Evolutionary conservation across 2,888 invertebrate genomes (phyloP), one percentile per base, ranked within the genome.

Genomic region (Isoperla grammatica): DNA sequence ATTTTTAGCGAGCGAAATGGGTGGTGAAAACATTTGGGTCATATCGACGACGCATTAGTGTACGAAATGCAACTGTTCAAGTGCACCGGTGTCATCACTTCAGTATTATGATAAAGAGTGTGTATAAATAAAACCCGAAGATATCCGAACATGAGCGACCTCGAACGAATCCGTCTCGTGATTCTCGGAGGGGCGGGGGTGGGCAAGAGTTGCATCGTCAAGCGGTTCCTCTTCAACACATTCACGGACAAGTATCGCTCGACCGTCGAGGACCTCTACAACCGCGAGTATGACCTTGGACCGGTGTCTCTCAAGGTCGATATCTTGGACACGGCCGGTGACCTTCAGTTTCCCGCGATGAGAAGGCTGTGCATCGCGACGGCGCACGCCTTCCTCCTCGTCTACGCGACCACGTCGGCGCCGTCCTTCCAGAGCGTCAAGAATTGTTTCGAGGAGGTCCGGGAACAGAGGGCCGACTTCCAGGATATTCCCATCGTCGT

Each of bases 261-360:
- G 68, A 94, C 93, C 12, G 88, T 93, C 35, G 93, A 94, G 72
- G 94, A 94, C 73, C 80, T 93, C 22, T 91, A 90, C 75, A 90
- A 88, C 70, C 80, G 88, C 60, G 90, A 92, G 73, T 93, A 88
- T 73, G 85, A 88, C 70, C 78, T 90, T 60, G 87, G 88, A 43
- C 81, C 83, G 29, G 81, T 86, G 65, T 85, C 86, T 11, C 77
- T 91, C 45, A 88, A 89, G 78, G 83, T 88, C 67, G 89, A 90
- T 72, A 86, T 90, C 65, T 73, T 90, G 71, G 90, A 90, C 75
- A 90, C 90, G 23, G 86, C 86, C 66, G 91, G 92, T 19, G 90
- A 91, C 72, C 84, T 90, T 75, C 89, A 90, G 72, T 94, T 93
- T 74, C 29, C 93, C 94, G 93, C 92, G 60, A 94, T 94, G 93